These are phyloP conservation scores for Hypocryptadius cinnamomeus DNA, from an alignment of 2,113 vertebrate species.

Conservation along the genomic window DNA sequence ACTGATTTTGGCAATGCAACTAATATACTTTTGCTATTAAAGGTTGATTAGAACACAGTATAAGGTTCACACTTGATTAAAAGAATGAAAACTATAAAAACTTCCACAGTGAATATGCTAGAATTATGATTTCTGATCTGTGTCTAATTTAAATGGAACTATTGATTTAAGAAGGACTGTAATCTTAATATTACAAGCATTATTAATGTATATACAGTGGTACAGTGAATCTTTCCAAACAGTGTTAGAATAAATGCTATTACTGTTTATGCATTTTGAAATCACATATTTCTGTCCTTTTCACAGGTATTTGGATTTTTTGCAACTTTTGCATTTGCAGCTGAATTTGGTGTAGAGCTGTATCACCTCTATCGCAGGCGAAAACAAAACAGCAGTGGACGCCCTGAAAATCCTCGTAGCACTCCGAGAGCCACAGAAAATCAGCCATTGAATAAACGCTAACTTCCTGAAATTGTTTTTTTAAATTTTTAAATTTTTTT, in stretches of 20 bases:
- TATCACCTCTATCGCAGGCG: fast-evolving
- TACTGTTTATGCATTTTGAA: not conserved
- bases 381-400: not conserved
- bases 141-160: not conserved
- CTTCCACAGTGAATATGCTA: not conserved
- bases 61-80: not conserved
- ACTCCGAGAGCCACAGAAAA: not conserved
- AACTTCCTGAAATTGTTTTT: not conserved
- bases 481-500: too few relatives aligned
- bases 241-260: not conserved
- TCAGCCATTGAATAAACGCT: conserved; percentile 66
- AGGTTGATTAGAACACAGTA: not conserved
- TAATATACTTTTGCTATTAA: not conserved
- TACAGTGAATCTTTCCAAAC: not conserved
- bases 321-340: conserved; percentile 58
- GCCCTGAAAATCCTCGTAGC: not conserved
- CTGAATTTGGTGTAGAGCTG: not conserved
- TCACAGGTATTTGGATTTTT: conserved; percentile 82
- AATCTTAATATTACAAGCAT: not conserved
- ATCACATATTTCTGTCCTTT: not conserved
- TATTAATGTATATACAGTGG: not conserved
- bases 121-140: not conserved
- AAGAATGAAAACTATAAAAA: not conserved
- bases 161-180: not conserved
- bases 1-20: not conserved